Evolutionary conservation across 2,113 vertebrate genomes (phyloP), one percentile per base, ranked within the genome.

Genomic region (Brachyhypopomus gauderio): DNA sequence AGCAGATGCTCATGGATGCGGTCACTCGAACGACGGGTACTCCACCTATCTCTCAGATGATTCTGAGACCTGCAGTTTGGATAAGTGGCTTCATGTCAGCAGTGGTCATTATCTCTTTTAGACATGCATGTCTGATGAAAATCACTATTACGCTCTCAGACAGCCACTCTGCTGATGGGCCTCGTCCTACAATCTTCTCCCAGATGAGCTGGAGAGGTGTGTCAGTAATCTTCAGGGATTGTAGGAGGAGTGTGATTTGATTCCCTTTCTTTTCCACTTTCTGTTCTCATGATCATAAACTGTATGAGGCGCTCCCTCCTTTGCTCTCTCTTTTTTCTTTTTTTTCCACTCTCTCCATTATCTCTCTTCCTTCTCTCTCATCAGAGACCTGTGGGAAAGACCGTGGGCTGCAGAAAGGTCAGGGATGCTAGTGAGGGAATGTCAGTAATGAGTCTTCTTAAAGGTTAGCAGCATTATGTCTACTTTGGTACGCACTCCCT

Each of bases 381-480:
- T 83, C 81, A 83, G 55, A 36, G 20, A 36, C 70, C 60, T 11
- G 3, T 55, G 34, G 83, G 30, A 58, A n/a, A 27, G 52, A 74
- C 59, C 81, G 79, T 55, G 69, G 73, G 38, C 67, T 69, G 30
- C 30, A 34, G 83, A 87, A 88, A 92, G 86, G 90, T 89, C 87
- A 88, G 81, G 82, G 22, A 69, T 75, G 69, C 48, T 66, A 62
- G 78, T 60, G 76, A 45, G 78, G 69, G 38, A 73, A 79, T 60
- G 78, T 55, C 12, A 77, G 25, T 88, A 89, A 89, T 87, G 85
- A 75, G 85, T 71, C 85, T 59, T 84, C 71, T 60, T 85, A 83
- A 90, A 88, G 88, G 88, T 88, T 87, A 85, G 77, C 78, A 77
- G 77, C 77, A 84, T 86, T 81, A 86, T 19, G 70, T 73, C 34